Conservation (phyloP, 2,113 vertebrate genomes). For the Esox niger region DNA sequence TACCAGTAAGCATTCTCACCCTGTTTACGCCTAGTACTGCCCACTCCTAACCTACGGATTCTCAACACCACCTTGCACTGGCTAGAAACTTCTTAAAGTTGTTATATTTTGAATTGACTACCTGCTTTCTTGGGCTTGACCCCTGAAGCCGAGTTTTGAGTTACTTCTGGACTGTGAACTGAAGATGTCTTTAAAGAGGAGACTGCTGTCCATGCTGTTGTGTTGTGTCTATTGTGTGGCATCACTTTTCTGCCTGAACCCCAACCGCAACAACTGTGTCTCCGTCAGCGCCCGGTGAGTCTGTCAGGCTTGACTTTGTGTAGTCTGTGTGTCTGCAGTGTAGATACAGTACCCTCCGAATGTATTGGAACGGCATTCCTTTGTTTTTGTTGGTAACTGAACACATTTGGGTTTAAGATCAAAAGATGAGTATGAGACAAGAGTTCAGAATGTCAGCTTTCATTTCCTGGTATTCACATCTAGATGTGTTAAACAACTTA, state of each 20-base stretch:
- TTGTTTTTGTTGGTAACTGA: too few relatives aligned
- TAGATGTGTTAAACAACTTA: too few relatives aligned
- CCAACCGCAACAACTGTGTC: slow-evolving; percentile 61
- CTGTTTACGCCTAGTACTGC: slow-evolving; percentile 41
- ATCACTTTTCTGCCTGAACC: slow-evolving; percentile 71
- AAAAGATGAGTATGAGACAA: too few relatives aligned
- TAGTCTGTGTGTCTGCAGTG: not conserved
- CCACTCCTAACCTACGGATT: slow-evolving; percentile 16
- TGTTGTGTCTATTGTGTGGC: slow-evolving; percentile 71
- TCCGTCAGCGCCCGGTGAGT: slow-evolving; percentile 63
- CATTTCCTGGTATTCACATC: too few relatives aligned
- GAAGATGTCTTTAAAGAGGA: slow-evolving; percentile 71
- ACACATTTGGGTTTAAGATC: too few relatives aligned
- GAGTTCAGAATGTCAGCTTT: too few relatives aligned
- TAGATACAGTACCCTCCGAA: too few relatives aligned
- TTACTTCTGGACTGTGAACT: slow-evolving; percentile 20
- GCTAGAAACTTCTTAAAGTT: slow-evolving; percentile 7
- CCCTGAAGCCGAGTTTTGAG: not conserved
- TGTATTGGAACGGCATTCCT: too few relatives aligned
- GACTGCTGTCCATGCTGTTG: slow-evolving; percentile 69
- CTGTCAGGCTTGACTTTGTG: not conserved
- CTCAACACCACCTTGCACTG: slow-evolving; percentile 11
- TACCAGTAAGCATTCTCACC: slow-evolving; percentile 19
- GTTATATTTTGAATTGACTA: not conserved
- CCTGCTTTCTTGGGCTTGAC: not conserved